Evolutionary conservation across 2,113 vertebrate species (phyloP).

Genomic region (Empidonax alnorum): DNA sequence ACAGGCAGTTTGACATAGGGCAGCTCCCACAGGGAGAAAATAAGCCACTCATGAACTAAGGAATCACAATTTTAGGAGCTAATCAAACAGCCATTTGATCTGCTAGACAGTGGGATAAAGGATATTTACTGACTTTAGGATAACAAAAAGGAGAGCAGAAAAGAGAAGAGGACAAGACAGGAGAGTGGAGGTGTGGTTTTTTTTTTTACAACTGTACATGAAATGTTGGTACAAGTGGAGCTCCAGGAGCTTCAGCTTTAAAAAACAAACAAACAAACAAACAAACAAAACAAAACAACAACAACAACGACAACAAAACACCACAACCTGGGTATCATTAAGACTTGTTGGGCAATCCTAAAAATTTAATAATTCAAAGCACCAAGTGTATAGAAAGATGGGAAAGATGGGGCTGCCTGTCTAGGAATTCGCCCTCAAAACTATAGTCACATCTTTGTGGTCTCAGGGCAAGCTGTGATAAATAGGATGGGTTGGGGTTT

Average conservation of each 20-base stretch:
- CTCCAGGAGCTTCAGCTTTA: background rate
- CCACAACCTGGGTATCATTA: background rate
- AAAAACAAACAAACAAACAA: background rate
- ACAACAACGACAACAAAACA: too few species aligned
- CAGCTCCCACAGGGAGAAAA: background rate
- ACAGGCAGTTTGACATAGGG: background rate
- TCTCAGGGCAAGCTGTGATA: background rate
- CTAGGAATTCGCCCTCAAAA: background rate
- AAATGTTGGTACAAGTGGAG: background rate
- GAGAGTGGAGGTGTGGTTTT: background rate
- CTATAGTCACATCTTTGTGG: background rate
- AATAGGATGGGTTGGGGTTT: background rate
- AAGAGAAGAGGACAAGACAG: accelerated
- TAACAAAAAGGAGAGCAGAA: too few species aligned
- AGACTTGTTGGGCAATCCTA: background rate
- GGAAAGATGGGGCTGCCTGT: background rate
- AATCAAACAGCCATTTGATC: background rate
- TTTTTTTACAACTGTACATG: background rate
- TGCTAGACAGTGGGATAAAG: background rate
- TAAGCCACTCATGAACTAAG: background rate
- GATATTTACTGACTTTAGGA: background rate
- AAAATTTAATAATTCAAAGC: background rate
- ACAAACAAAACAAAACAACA: too few species aligned
- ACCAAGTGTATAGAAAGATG: too few species aligned
- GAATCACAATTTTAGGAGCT: background rate